Evolutionary conservation across 2,888 invertebrate genomes (phyloP), one percentile per base, ranked within the genome.

Genomic region (Folsomia candida): DNA sequence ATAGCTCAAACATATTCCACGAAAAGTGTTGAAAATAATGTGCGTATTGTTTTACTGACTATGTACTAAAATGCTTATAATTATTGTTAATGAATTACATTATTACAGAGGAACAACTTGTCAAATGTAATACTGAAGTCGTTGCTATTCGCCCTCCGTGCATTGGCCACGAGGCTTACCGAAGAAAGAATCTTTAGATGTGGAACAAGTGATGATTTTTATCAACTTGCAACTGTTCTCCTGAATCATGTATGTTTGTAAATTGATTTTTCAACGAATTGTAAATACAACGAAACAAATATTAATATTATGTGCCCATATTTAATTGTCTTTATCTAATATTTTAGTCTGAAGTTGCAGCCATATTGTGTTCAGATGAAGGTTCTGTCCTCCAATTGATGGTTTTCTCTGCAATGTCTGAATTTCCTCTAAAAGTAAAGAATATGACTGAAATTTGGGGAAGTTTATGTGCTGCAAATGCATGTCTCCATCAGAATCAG

Each of bases 401-500:
- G 18, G 47, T 47, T 9, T 47, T 18, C 18, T 11, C 47, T 72
- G 72, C 47, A 59, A 66, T 11, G n/a, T 54, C 59, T 47, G 28
- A 47, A 20, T 72, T 76, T 24, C 76, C 76, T 24, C 37, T 74
- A 27, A 57, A 68, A 51, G 59, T 68, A n/a, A 60, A 70, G 1
- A 61, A 68, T 1, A 67, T 72, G 60, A 26, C 73, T 1, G 29
- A 63, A 11, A 66, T 76, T 47, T 76, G 76, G 76, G 69, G 57
- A 9, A 61, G 69, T 2, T 29, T 76, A 20, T 68, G 57, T 22
- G 58, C 63, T 20, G 58, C 72, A 26, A 58, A 27, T 14, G 51
- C 66, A 18, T n/a, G n/a, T n/a, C 47, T 11, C 9, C 18, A 11
- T 47, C 47, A 9, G 18, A 47, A 47, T 47, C 47, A 47, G 18